phyloP scores from a whole-genome alignment of 2,113 vertebrate genomes.

The Tetrao urogallus region DNA sequence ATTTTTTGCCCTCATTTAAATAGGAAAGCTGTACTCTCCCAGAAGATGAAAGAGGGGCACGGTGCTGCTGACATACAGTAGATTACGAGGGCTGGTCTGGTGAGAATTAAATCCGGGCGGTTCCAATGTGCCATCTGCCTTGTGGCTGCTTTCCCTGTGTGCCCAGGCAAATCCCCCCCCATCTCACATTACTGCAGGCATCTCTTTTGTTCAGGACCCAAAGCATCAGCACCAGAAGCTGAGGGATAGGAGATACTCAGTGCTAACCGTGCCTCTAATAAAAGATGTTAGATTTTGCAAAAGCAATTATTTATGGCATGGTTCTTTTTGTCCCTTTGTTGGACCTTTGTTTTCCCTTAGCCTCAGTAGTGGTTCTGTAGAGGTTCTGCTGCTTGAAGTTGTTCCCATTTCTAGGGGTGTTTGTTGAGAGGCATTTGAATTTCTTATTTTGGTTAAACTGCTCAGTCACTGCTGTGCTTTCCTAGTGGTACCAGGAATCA shows the following conservation, averaged over 20 bases:
- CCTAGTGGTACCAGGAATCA: not conserved
- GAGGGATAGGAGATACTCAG: not conserved
- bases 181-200: not conserved
- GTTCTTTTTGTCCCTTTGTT: not conserved
- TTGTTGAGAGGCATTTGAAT: not conserved
- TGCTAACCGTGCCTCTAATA: not conserved
- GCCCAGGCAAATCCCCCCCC: not conserved
- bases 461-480: not conserved
- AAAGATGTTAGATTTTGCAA: not conserved
- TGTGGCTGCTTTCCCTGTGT: not conserved
- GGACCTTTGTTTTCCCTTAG: not conserved
- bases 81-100: conserved; percentile 54
- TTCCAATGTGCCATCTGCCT: conserved; percentile 63
- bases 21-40: conserved; percentile 21
- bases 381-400: not conserved
- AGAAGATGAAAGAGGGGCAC: conserved; percentile 42
- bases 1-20: conserved; percentile 67
- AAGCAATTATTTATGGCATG: not conserved
- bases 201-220: not conserved
- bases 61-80: conserved; percentile 18
- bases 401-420: not conserved
- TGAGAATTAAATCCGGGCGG: conserved; percentile 58
- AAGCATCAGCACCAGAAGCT: not conserved
- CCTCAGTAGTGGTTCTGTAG: not conserved
- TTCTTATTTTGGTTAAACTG: not conserved